A percentile compares a stretch with the other conserved stretches of the same genome.
These are phyloP conservation scores for Lycocorax pyrrhopterus DNA, from an alignment of 2,113 vertebrate genomes.

Conservation along the genomic window DNA sequence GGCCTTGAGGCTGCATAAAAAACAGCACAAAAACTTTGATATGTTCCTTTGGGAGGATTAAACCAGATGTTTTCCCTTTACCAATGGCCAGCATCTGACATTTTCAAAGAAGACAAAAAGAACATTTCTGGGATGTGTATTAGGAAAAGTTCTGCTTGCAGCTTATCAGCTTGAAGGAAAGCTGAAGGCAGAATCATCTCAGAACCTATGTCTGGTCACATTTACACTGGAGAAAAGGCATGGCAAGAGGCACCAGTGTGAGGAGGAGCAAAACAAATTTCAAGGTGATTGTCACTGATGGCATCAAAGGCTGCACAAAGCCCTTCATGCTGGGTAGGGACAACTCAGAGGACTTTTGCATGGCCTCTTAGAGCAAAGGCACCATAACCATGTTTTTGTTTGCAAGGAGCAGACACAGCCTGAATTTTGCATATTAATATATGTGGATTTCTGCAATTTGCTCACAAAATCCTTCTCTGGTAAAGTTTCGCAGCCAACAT, in stretches of 20 bases:
- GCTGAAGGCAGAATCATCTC: neutral
- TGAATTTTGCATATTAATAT: neutral
- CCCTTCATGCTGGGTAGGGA: neutral
- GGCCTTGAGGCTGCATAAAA: neutral
- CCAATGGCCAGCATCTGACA: neutral
- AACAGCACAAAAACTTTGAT: neutral
- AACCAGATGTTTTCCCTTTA: conserved; percentile 35
- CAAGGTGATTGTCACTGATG: neutral
- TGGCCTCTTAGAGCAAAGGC: neutral
- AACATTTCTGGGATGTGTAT: neutral
- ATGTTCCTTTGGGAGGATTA: neutral
- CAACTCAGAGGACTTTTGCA: neutral
- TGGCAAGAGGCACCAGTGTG: fast-evolving
- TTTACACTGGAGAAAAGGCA: neutral
- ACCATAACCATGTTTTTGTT: neutral
- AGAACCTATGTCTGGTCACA: neutral
- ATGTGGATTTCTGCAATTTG: neutral
- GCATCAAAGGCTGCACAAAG: neutral
- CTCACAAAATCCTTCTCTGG: neutral
- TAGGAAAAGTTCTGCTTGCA: neutral
- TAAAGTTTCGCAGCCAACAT: neutral
- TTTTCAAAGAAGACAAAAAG: neutral
- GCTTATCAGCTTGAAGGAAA: neutral
- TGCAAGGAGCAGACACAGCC: neutral
- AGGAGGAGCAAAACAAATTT: neutral